Conservation (phyloP, 2,113 vertebrate species). For the Zosterops pallidus region DNA sequence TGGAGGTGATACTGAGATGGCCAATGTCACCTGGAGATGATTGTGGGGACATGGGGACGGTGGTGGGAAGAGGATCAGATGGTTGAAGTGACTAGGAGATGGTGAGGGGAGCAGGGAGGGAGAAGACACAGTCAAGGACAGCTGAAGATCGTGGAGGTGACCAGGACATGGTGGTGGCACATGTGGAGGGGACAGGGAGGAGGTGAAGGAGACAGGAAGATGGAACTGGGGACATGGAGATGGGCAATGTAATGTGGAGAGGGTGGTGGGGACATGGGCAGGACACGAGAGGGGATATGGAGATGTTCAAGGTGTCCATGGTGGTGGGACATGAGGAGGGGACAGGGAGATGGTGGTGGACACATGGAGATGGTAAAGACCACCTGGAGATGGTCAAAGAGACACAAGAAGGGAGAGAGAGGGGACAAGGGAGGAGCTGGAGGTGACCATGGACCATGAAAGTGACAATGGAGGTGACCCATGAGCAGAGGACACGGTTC, state of each 20-base stretch:
- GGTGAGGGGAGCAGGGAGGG: neutral
- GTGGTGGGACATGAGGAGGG: neutral
- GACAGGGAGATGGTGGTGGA: neutral
- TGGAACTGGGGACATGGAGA: neutral
- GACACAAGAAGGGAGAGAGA: neutral
- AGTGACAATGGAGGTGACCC: neutral
- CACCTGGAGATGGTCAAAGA: neutral
- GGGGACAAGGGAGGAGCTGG: neutral
- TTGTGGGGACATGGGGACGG: neutral
- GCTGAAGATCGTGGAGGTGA: neutral
- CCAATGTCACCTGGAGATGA: neutral
- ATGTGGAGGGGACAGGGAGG: neutral
- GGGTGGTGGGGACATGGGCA: neutral
- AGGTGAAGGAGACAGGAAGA: neutral
- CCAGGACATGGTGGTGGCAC: neutral
- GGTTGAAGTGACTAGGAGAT: neutral
- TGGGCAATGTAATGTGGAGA: neutral
- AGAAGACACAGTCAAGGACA: neutral
- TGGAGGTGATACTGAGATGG: neutral
- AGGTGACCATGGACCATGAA: neutral
- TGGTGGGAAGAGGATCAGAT: neutral
- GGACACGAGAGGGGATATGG: neutral
- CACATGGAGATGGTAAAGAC: neutral
- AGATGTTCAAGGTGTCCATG: neutral
- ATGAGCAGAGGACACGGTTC: no score